phyloP scores from a whole-genome alignment of 2,113 vertebrate genomes.

The Caloenas nicobarica region DNA sequence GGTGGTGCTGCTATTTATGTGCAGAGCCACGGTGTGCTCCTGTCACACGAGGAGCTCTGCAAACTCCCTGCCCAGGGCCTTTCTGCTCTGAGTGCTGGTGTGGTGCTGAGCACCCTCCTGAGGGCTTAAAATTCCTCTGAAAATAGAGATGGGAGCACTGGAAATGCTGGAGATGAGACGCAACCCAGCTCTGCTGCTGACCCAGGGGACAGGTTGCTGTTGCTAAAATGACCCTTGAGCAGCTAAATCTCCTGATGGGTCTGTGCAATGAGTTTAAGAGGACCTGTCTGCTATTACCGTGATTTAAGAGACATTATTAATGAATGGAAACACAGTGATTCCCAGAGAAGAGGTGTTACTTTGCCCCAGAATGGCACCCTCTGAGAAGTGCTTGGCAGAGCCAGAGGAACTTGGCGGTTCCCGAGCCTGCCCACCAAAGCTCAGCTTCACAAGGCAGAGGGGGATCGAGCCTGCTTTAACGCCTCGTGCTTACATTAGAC shows the following conservation, averaged over 20 bases:
- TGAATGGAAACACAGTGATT: neutral
- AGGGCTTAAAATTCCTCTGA: neutral
- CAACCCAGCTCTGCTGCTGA: neutral
- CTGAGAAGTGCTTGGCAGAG: neutral
- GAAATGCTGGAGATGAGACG: neutral
- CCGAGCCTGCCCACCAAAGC: neutral
- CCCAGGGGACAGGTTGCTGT: neutral
- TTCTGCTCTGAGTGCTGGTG: neutral
- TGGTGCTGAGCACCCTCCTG: neutral
- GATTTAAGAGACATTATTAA: accelerated
- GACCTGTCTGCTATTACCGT: accelerated
- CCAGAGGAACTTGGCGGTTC: neutral
- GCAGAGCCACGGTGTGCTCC: neutral
- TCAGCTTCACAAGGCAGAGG: neutral
- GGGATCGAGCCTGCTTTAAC: neutral
- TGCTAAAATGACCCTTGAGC: neutral
- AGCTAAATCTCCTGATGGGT: neutral
- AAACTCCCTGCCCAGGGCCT: neutral
- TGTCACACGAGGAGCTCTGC: accelerated
- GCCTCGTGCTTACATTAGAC: neutral
- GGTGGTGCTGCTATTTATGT: neutral
- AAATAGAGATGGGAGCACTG: neutral
- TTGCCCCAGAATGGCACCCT: neutral
- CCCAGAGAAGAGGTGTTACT: neutral
- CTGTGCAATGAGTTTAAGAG: neutral